Evolutionary conservation across 2,797 vertebrate genomes (phyloP).

Genomic region (Myotis findleyi): DNA sequence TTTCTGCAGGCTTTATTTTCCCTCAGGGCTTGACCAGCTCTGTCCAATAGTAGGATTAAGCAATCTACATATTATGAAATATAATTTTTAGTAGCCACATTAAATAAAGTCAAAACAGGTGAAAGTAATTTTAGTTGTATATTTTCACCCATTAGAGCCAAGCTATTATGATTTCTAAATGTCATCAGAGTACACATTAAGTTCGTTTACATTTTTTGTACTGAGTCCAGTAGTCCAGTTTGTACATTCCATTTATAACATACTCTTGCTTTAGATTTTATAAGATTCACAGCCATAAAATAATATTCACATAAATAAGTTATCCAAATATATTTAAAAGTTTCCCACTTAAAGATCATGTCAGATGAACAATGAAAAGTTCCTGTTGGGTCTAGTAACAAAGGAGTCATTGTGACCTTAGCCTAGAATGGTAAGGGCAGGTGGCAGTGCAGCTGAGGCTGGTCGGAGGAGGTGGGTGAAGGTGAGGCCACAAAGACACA

Average conservation of each 20-base stretch:
- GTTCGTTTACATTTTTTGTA: neutral
- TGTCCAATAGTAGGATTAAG: neutral
- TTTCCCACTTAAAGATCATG: neutral
- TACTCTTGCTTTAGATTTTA: neutral
- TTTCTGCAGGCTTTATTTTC: neutral
- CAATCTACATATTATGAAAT: neutral
- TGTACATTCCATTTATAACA: neutral
- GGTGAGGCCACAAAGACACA: neutral
- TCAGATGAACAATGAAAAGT: neutral
- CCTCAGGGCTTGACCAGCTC: neutral
- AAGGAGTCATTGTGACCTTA: slow-evolving; percentile 63
- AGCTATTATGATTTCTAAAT: neutral
- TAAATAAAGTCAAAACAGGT: neutral
- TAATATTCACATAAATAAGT: neutral
- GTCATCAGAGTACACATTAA: neutral
- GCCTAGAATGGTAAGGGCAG: slow-evolving; percentile 14
- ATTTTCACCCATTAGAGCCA: neutral
- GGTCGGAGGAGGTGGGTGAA: neutral
- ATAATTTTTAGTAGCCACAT: neutral
- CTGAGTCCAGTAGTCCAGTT: neutral
- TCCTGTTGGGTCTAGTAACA: slow-evolving; percentile 39
- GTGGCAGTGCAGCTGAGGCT: neutral
- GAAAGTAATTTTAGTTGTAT: neutral
- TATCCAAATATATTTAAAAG: neutral
- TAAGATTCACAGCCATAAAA: neutral